These are phyloP conservation scores for Sialia sialis DNA, from an alignment of 2,113 vertebrate species.

Conservation along the genomic window DNA sequence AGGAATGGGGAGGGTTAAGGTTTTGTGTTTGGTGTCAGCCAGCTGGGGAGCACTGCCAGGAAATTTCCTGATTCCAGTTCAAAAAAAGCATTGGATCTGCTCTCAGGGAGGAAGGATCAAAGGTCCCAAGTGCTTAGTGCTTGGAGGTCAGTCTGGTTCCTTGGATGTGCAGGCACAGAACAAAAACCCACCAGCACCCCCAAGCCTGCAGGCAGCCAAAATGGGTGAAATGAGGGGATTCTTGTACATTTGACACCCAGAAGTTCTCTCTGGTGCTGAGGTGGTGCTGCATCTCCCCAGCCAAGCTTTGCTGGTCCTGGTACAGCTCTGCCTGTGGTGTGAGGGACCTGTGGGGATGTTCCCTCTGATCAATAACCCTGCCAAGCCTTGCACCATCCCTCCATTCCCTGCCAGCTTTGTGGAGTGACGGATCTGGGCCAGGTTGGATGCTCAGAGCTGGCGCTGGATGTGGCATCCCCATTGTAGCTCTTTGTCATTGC, in stretches of 20 bases:
- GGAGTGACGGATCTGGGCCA: not conserved
- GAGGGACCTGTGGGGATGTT: not conserved
- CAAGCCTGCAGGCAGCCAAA: not conserved
- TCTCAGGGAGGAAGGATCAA: not conserved
- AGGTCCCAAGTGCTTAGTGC: not conserved
- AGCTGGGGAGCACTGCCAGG: not conserved
- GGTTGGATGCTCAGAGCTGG: not conserved
- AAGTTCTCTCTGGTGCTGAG: not conserved
- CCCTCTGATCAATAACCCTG: fast-evolving
- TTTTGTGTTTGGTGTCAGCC: not conserved
- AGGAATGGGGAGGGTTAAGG: constrained; percentile 20
- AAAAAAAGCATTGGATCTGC: not conserved
- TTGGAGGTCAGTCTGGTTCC: not conserved
- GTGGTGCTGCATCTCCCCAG: fast-evolving
- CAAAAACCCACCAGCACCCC: not conserved
- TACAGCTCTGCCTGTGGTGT: fast-evolving
- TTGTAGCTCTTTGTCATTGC: not conserved
- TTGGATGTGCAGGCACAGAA: not conserved
- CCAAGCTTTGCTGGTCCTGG: not conserved
- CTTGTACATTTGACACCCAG: not conserved
- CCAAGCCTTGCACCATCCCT: not conserved
- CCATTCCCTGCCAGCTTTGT: not conserved
- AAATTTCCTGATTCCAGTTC: constrained; percentile 30
- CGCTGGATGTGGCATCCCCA: not conserved
- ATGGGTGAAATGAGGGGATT: not conserved